These are phyloP conservation scores for Pardosa pseudoannulata DNA, from an alignment of 2,888 invertebrate genomes.

Conservation along the genomic window DNA sequence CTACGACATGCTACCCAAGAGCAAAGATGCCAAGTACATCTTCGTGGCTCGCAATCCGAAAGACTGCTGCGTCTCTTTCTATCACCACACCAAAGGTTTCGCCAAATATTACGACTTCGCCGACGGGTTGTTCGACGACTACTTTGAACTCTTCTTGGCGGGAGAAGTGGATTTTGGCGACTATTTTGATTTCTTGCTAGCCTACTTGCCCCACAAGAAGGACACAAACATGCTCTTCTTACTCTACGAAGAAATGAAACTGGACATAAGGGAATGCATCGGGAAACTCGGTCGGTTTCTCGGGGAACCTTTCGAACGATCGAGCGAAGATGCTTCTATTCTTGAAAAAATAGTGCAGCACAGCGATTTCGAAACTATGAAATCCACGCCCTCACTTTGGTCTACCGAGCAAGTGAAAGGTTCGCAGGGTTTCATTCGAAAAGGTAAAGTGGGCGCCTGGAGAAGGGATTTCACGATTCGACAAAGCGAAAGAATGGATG, in stretches of 20 bases:
- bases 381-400: slow-evolving; percentile 15
- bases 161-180: slow-evolving; percentile 76
- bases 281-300: slow-evolving; percentile 73
- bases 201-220: slow-evolving; percentile 65
- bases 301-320: slow-evolving; percentile 30
- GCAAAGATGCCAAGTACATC: slow-evolving; percentile 74
- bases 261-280: slow-evolving; percentile 65
- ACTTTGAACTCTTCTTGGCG: slow-evolving; percentile 77
- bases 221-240: slow-evolving; percentile 77
- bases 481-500: slow-evolving; percentile 29
- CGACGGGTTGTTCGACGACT: slow-evolving; percentile 76
- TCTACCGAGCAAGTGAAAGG: slow-evolving; percentile 6
- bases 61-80: slow-evolving; percentile 78
- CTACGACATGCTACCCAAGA: slow-evolving; percentile 62
- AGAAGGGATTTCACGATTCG: slow-evolving; percentile 77
- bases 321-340: slow-evolving; percentile 3
- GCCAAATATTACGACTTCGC: slow-evolving; percentile 25
- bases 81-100: slow-evolving; percentile 75
- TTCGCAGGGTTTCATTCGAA: slow-evolving; percentile 69
- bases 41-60: slow-evolving; percentile 79
- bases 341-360: slow-evolving; percentile 25
- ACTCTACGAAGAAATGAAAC: slow-evolving; percentile 78
- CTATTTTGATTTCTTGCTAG: slow-evolving; percentile 66
- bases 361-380: slow-evolving; percentile 39
- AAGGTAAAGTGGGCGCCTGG: slow-evolving; percentile 78